phyloP scores from a whole-genome alignment of 2,113 vertebrate genomes.

The Pedionomus torquatus region DNA sequence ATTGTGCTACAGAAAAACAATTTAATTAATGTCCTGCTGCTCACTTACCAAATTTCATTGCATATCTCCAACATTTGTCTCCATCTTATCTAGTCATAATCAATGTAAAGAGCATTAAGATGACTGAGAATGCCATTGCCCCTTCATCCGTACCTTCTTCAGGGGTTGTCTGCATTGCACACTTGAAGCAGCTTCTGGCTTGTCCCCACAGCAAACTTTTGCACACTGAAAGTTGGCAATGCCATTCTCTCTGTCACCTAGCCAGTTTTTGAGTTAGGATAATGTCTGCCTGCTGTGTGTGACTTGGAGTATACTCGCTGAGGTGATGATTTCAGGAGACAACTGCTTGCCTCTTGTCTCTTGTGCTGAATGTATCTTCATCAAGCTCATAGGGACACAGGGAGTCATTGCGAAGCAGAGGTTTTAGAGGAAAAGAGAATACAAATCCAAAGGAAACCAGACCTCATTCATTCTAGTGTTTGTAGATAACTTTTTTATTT shows the following conservation, averaged over 20 bases:
- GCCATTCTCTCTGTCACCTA: not conserved
- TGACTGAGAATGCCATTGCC: not conserved
- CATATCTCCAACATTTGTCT: not conserved
- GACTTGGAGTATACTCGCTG: not conserved
- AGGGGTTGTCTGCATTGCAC: not conserved
- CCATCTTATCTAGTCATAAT: not conserved
- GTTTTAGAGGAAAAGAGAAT: not conserved
- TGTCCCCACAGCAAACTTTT: rapidly evolving
- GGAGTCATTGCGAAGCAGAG: not conserved
- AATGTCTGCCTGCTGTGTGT: not conserved
- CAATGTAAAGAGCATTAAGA: not conserved
- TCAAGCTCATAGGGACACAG: not conserved
- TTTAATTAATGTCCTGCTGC: not conserved
- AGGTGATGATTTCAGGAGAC: not conserved
- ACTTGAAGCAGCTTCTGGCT: not conserved
- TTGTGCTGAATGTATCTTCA: not conserved
- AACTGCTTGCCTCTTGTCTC: not conserved
- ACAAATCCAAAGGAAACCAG: not conserved
- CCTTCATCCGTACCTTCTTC: not conserved
- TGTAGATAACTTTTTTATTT: not conserved
- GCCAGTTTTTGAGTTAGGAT: not conserved
- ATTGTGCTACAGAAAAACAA: not conserved
- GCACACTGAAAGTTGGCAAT: not conserved
- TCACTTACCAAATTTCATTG: not conserved
- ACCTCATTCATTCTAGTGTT: not conserved